Percentiles rank a stretch among this genome's conserved stretches.
Conservation (phyloP, 2,113 vertebrate species). For the Dipodomys stephensi region DNA sequence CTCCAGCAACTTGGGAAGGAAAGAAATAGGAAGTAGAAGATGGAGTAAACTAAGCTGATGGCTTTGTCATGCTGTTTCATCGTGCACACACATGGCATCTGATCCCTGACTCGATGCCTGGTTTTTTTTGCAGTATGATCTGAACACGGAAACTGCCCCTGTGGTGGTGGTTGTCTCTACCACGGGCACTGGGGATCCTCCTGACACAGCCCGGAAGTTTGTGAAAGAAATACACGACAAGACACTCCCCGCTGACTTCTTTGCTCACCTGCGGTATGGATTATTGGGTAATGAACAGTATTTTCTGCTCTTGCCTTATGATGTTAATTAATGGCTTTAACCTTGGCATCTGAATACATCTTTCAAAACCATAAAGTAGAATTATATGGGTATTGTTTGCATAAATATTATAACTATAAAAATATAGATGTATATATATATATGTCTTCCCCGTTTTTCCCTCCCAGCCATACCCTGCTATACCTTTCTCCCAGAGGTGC, state of each 20-base stretch:
- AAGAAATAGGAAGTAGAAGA: not conserved
- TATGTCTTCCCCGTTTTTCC: too few relatives aligned
- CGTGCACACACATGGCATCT: too few relatives aligned
- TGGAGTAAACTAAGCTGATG: fast-evolving
- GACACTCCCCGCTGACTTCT: slow-evolving; percentile 87
- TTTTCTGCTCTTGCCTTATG: not conserved
- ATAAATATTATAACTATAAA: too few relatives aligned
- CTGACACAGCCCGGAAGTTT: slow-evolving; percentile 93
- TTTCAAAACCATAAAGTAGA: not conserved
- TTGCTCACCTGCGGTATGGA: slow-evolving; percentile 92
- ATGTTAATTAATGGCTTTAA: not conserved
- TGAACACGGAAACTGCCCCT: slow-evolving; percentile 92
- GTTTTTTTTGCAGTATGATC: slow-evolving; percentile 88
- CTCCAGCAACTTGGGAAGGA: not conserved
- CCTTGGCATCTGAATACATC: not conserved
- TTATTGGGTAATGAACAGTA: slow-evolving; percentile 90
- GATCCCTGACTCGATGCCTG: not conserved
- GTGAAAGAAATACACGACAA: slow-evolving; percentile 90
- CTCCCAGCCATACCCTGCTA: not conserved
- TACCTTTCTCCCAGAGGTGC: fast-evolving
- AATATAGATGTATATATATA: not conserved
- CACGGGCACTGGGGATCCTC: slow-evolving; percentile 96
- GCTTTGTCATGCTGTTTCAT: not conserved
- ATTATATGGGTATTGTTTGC: not conserved
- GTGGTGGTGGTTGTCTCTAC: slow-evolving; percentile 96